Percentiles rank a stretch among this genome's conserved stretches.
phyloP scores from a whole-genome alignment of 2,888 invertebrate species.

The Eupithecia exiguata region DNA sequence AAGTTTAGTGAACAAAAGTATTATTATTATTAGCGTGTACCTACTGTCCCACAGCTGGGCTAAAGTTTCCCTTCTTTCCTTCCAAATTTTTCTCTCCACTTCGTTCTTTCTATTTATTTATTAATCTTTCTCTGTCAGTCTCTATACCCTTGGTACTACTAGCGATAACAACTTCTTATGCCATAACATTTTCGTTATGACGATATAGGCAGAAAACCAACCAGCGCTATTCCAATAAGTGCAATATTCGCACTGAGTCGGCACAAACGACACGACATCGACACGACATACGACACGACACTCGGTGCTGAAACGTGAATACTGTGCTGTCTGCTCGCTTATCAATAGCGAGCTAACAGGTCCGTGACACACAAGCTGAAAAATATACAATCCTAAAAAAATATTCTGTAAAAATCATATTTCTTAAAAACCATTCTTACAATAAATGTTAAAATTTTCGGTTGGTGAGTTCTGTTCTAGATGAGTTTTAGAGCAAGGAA shows the following conservation, averaged over 20 bases:
- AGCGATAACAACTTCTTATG: not conserved
- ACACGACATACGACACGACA: conserved; percentile 4
- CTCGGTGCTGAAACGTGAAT: conserved; percentile 1
- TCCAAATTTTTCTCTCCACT: not conserved
- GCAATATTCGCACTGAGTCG: conserved; percentile 9
- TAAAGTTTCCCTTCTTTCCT: no score
- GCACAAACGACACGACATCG: not conserved
- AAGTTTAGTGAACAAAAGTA: no score
- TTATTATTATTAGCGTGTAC: no score
- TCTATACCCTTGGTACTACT: no score
- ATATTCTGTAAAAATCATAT: not conserved
- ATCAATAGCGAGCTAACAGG: conserved; percentile 12
- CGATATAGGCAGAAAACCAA: not conserved
- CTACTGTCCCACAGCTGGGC: no score
- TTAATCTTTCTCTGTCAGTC: no score
- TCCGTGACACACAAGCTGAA: not conserved
- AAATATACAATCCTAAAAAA: not conserved
- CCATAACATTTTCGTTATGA: not conserved
- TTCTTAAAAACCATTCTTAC: no score
- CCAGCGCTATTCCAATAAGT: conserved; percentile 1
- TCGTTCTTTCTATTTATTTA: no score
- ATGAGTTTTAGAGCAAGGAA: no score
- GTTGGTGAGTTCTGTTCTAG: no score
- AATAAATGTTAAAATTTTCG: no score
- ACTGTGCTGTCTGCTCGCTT: conserved; percentile 5